These are phyloP conservation scores for Byasa hedistus DNA, from an alignment of 2,888 invertebrate species.

Conservation along the genomic window DNA sequence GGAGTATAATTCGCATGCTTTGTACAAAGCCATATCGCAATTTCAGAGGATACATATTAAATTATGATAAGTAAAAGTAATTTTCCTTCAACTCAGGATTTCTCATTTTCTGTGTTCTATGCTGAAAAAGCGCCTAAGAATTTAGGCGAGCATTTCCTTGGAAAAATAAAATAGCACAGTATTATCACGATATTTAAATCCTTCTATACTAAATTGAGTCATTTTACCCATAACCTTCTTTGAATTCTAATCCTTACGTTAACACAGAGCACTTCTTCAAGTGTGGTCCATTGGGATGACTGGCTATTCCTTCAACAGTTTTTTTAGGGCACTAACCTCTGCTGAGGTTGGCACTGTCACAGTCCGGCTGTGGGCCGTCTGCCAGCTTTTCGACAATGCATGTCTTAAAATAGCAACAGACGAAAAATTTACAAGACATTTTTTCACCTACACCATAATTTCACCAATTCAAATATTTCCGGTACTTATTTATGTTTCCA, in stretches of 20 bases:
- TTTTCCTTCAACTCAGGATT: no score
- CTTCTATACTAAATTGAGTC: not conserved
- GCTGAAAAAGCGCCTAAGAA: no score
- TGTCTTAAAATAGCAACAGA: slow-evolving; percentile 30
- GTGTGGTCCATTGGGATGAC: slow-evolving; percentile 43
- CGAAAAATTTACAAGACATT: slow-evolving; percentile 60
- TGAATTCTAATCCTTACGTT: not conserved
- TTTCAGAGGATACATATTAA: no score
- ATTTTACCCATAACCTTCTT: not conserved
- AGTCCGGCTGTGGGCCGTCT: slow-evolving; percentile 58
- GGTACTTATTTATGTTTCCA: not conserved
- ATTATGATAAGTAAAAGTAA: no score
- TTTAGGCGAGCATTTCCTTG: no score
- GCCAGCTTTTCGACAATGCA: slow-evolving; percentile 75
- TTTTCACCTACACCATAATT: slow-evolving; percentile 49
- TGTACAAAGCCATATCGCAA: no score
- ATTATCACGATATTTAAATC: no score
- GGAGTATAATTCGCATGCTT: no score
- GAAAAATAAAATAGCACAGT: no score
- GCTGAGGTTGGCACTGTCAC: slow-evolving; percentile 75
- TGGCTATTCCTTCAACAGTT: slow-evolving; percentile 51
- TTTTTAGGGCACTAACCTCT: slow-evolving; percentile 74
- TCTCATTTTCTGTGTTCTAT: no score
- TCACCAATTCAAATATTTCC: slow-evolving; percentile 24
- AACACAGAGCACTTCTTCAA: slow-evolving; percentile 3